Conservation (phyloP, 2,888 invertebrate species). For the Elaeidobius kamerunicus region DNA sequence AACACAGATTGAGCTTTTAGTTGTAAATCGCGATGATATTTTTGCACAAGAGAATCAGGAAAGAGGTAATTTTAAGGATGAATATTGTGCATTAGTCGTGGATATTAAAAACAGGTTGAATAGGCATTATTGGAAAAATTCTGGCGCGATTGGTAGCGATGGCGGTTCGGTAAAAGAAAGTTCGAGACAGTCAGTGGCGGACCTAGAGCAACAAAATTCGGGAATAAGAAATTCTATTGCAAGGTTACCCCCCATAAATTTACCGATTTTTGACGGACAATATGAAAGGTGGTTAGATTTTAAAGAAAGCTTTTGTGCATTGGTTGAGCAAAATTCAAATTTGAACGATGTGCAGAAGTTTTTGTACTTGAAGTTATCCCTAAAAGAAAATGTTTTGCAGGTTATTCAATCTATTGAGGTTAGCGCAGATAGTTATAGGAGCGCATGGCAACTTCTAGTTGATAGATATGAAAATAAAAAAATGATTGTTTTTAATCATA, state of each 20-base stretch:
- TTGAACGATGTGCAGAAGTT: background rate
- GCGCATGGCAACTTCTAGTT: conserved; percentile 32
- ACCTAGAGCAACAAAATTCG: too few relatives aligned
- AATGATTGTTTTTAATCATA: conserved; percentile 32
- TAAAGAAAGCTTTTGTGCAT: background rate
- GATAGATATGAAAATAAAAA: conserved; percentile 32
- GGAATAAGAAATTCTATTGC: background rate
- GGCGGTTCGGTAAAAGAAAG: background rate
- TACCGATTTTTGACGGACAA: conserved; percentile 1
- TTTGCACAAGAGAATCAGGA: too few relatives aligned
- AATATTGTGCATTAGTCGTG: too few relatives aligned
- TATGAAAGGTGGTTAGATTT: background rate
- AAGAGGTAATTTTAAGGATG: too few relatives aligned
- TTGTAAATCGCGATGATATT: too few relatives aligned
- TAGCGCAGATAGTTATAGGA: conserved; percentile 28
- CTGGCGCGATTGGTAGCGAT: background rate
- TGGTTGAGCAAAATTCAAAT: background rate
- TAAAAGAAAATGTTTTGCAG: background rate
- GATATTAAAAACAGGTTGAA: too few relatives aligned
- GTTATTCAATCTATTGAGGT: conserved; percentile 23
- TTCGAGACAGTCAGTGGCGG: too few relatives aligned
- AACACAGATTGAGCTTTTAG: too few relatives aligned
- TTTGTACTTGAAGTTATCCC: background rate
- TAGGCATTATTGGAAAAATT: too few relatives aligned
- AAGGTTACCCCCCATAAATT: conserved; percentile 2